Base-by-base conservation (phyloP, 2,113 vertebrate genomes). In the Orycteropus afer region DNA sequence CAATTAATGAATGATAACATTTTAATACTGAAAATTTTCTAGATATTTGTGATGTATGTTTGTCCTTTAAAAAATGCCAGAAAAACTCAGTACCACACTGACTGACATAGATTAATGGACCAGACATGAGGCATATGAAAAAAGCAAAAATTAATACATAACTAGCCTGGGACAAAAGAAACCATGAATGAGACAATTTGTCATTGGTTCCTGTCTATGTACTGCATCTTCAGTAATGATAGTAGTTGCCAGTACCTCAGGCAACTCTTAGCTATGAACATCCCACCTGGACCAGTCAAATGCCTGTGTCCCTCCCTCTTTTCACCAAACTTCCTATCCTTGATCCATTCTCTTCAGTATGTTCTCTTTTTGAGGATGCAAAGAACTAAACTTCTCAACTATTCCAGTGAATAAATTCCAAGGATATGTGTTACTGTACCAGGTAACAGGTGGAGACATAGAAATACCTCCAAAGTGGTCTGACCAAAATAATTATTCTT, bases 31-130 rank as follows among this genome's bases (percentile, higher is more conserved):
- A 80, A 85, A 86, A 67, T 9, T 9, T 37, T 78, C 71, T 45
- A 77, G 7, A 61, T 65, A 29, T 47, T 40, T 51, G n/a, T 55
- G 63, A 29, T 67, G 20, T 47, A 67, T 65, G 13, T 88, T 59
- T 81, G 20, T 4, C 1, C 3, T 89, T 76, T 76, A 59, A 95
- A 95, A 95, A 93, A 86, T 32, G 27, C 53, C 76, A 73, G 65
- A 69, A 90, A 93, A 91, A 63, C 3, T 63, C n/a, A 47, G 42
- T 40, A 23, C 25, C 10, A 79, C 11, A 15, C 4, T 22, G 13
- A 65, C 37, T 89, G 40, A 74, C 57, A 83, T 1, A 67, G 67
- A 71, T 42, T 79, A 90, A 90, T 34, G 45, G 17, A 17, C 7
- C 11, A 3, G 91, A 8, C 59, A 32, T 0, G 5, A 71, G 32